Conservation (phyloP, 2,888 invertebrate genomes). For the Celastrina argiolus region DNA sequence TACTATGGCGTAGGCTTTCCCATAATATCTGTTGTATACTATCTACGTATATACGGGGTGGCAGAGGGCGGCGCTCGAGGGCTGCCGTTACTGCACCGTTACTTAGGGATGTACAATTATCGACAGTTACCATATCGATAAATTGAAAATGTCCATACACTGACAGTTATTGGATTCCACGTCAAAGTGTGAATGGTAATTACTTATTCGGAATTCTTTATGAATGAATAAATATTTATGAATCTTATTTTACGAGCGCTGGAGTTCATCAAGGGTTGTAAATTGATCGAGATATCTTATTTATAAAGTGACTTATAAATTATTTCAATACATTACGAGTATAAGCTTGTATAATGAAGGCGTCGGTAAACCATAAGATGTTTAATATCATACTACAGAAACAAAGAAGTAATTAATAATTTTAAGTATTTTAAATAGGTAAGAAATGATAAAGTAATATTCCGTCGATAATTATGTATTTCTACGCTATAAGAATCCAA, state of each 20-base stretch:
- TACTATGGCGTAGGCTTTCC: slow-evolving; percentile 20
- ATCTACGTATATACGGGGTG: slow-evolving; percentile 32
- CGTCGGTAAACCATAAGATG: background rate
- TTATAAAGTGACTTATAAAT: background rate
- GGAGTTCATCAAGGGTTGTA: background rate
- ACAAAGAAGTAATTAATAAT: background rate
- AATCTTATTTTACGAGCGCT: background rate
- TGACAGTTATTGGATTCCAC: slow-evolving; percentile 19
- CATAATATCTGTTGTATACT: slow-evolving; percentile 13
- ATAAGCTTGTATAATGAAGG: no score
- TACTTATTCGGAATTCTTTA: background rate
- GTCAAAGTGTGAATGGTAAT: slow-evolving; percentile 2
- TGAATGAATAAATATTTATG: slow-evolving; percentile 8
- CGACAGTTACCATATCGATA: slow-evolving; percentile 36
- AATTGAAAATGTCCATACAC: background rate
- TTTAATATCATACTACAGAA: background rate
- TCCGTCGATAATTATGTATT: no score
- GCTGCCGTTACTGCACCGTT: slow-evolving; percentile 61
- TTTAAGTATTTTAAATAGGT: no score
- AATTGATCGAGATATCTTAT: background rate
- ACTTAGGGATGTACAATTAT: slow-evolving; percentile 42
- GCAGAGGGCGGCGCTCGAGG: slow-evolving; percentile 38
- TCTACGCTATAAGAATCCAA: background rate
- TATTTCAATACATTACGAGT: no score
- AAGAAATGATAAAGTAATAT: no score